Base-by-base conservation (phyloP, 2,797 vertebrate species). In the Lacerta agilis region DNA sequence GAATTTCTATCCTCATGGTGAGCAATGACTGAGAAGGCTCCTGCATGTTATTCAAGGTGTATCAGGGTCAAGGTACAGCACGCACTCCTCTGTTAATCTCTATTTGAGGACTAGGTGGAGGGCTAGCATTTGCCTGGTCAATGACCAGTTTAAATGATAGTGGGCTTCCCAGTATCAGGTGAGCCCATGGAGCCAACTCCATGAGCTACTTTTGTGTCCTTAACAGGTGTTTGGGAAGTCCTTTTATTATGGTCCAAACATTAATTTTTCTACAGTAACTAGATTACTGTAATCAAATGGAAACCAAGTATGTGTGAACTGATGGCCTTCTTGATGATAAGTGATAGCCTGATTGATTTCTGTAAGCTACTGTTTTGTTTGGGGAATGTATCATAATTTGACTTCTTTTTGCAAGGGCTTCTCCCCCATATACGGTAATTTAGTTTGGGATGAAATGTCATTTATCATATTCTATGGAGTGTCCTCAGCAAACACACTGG, bases 261-360 rank as follows among this genome's bases (percentile, higher is more conserved):
- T 36, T 80, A 41, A 75, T 49, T 58, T 84, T 73, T 15, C 81
- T 78, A 67, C 25, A 75, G 33, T 75, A 87, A 75, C 64, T 69
- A 36, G 58, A 76, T 78, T 86, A 78, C 38, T 83, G 29, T 58
- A 84, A 81, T 84, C 78, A 90, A 81, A 71, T 77, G 71, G 45
- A 61, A 86, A 36, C 49, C 80, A 77, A 76, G 33, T 23, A 75
- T 3, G 69, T 61, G 77, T n/a, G 80, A 84, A 87, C 38, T 80
- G 67, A 80, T 80, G 33, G 61, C 38, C 61, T 80, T n/a, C 58
- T 75, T 83, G 25, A 87, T 84, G 55, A 71, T 18, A 84, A 80
- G 69, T 58, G 86, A 90, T 84, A 67, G 69, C 55, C 33, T 89
- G 88, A 85, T 11, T 61, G 83, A 85, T 80, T 73, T 84, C 81